phyloP scores from a whole-genome alignment of 1,140 invertebrate genomes.

The Leguminivora glycinivorella region DNA sequence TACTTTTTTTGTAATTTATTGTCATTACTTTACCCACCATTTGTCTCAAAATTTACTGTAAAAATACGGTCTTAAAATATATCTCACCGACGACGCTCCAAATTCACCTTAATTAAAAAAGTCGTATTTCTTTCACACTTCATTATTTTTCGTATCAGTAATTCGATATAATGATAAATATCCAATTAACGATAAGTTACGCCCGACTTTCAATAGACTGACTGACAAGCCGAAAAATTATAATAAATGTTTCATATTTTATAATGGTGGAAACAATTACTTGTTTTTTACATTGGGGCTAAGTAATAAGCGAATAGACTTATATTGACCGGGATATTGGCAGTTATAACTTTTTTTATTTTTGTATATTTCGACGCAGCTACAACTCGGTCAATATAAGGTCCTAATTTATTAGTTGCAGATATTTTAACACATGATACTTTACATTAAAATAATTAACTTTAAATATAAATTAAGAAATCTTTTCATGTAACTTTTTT shows the following conservation, averaged over 20 bases:
- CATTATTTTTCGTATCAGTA: conserved; percentile 35
- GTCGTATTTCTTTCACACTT: conserved; percentile 31
- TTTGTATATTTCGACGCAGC: too few relatives aligned
- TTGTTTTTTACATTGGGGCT: neutral
- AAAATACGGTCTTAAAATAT: neutral
- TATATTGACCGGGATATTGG: too few relatives aligned
- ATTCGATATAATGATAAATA: conserved; percentile 51
- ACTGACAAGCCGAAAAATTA: conserved; percentile 70
- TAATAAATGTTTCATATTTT: conserved; percentile 70
- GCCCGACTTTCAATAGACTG: conserved; percentile 71
- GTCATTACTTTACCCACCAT: too few relatives aligned
- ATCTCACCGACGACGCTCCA: neutral
- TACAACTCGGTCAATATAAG: too few relatives aligned
- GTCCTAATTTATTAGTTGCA: too few relatives aligned
- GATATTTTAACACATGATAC: too few relatives aligned
- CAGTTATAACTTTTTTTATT: too few relatives aligned
- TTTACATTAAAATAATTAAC: too few relatives aligned
- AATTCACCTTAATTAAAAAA: conserved; percentile 19
- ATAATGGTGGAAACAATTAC: conserved; percentile 64
- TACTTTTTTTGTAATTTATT: too few relatives aligned
- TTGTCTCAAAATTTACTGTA: too few relatives aligned
- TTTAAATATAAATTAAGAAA: too few relatives aligned
- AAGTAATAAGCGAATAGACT: conserved; percentile 4
- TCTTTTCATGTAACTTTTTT: too few relatives aligned
- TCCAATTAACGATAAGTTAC: conserved; percentile 72